phyloP scores from a whole-genome alignment of 1,140 invertebrate species.

The Hypsibius dujardini region DNA sequence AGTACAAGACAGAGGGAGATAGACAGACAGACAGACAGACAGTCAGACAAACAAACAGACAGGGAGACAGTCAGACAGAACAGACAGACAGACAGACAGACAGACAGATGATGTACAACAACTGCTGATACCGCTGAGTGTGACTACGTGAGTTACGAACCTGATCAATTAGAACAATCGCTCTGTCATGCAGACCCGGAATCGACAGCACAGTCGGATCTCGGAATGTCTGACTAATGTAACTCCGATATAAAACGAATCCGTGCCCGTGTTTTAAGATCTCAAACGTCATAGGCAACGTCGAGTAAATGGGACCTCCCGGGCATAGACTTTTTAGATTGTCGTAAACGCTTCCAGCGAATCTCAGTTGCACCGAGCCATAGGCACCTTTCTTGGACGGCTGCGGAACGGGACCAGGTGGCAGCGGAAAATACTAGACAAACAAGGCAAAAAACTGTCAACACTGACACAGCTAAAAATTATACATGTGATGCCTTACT shows the following conservation, averaged over 20 bases:
- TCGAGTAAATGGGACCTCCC: neutral
- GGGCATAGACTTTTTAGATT: neutral
- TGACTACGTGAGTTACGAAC: constrained; percentile 26
- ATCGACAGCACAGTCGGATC: constrained; percentile 42
- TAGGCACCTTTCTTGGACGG: constrained; percentile 39
- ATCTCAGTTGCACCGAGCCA: constrained; percentile 8
- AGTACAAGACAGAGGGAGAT: too few relatives aligned
- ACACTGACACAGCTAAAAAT: neutral
- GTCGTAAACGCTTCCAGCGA: constrained; percentile 13
- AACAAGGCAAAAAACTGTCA: neutral
- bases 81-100: too few relatives aligned
- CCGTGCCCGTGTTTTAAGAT: constrained; percentile 36
- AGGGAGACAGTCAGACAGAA: too few relatives aligned
- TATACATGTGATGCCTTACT: constrained; percentile 32
- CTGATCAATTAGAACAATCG: constrained; percentile 50
- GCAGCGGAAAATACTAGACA: constrained; percentile 34
- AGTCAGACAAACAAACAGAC: too few relatives aligned
- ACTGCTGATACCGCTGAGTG: too few relatives aligned
- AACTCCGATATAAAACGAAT: constrained; percentile 51
- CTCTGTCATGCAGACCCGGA: constrained; percentile 46
- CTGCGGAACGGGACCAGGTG: constrained; percentile 34
- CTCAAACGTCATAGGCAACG: neutral
- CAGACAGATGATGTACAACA: too few relatives aligned
- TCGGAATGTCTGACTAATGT: constrained; percentile 34
- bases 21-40: too few relatives aligned